Base-by-base conservation (phyloP, 2,888 invertebrate genomes). In the Vandiemenella viatica region DNA sequence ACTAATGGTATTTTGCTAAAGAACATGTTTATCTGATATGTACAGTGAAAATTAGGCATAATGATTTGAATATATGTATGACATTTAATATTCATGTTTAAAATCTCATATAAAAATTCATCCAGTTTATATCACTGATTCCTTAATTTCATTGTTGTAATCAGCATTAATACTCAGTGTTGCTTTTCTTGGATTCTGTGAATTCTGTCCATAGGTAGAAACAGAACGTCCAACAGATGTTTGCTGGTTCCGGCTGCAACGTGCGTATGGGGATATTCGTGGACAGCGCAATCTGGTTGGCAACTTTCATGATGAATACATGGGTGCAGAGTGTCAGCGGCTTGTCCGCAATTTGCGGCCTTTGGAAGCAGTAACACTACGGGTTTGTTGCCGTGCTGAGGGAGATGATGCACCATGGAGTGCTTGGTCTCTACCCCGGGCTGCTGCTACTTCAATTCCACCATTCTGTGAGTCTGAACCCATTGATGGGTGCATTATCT, bases 371-470 rank as follows among this genome's bases (percentile, higher is more conserved):
- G 73, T 75, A 59, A 70, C 74, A 3, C 71, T 75, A 57, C 63
- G 75, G 55, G 72, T 75, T 4, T 67, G 73, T 56, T 69, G 74
- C 46, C 66, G 68, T 55, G 65, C 63, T 21, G 69, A 72, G 52
- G 67, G 67, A 3, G 59, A 58, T 15, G n/a, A n/a, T n/a, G 57
- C 57, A 1, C 60, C 63, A 22, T 73, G 71, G 68, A 69, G 69
- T 53, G 67, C 71, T 5, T 76, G 74, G 74, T 75, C 75, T 48
- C 59, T 72, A 32, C 70, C 71, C 5, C 63, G 67, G 52, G 63
- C 69, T 10, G 66, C 67, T n/a, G 55, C 57, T 45, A 75, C 75
- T 1, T 61, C 61, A 19, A 61, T 72, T 43, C 62, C 65, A 15
- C 68, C 70, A 44, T 74, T 73, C 58, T 64, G 70, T 67, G 52